Conservation (phyloP, 1,140 invertebrate species). For the Drosophila ficusphila region DNA sequence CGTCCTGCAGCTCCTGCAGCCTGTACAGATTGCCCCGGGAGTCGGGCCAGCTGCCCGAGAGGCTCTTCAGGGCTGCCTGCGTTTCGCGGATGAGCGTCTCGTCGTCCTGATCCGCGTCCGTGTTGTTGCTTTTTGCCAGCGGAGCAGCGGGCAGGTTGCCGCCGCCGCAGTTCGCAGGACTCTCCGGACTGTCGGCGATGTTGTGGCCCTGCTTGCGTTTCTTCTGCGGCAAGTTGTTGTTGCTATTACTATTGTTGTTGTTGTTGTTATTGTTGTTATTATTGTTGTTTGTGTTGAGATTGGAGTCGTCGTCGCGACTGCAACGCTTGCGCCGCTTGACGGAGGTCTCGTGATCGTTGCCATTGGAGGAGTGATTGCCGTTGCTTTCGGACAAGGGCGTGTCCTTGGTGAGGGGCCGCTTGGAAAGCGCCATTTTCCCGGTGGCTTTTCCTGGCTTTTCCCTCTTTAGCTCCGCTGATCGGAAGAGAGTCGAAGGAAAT, state of each 20-base stretch:
- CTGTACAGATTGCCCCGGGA: constrained; percentile 88
- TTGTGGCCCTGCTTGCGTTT: constrained; percentile 28
- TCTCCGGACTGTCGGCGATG: constrained; percentile 37
- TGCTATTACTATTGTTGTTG: constrained; percentile 69
- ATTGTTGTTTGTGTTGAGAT: constrained; percentile 50
- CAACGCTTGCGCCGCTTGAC: constrained; percentile 80
- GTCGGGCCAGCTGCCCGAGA: constrained; percentile 91
- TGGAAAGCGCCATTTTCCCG: constrained; percentile 75
- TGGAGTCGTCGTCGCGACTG: constrained; percentile 78
- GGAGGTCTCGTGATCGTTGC: constrained; percentile 67
- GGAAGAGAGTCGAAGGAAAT: constrained; percentile 8
- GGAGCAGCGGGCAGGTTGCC: background rate
- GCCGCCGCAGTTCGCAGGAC: constrained; percentile 20
- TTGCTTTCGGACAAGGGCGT: constrained; percentile 68
- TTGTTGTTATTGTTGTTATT: constrained; percentile 87
- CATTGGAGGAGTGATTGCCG: constrained; percentile 36
- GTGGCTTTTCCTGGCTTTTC: background rate
- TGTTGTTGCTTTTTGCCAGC: constrained; percentile 26
- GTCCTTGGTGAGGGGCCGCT: constrained; percentile 82
- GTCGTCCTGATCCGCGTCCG: constrained; percentile 87
- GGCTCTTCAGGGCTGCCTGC: constrained; percentile 92
- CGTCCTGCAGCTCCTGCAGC: constrained; percentile 87
- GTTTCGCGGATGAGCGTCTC: constrained; percentile 93
- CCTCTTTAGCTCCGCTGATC: constrained; percentile 9
- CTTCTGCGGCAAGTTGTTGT: constrained; percentile 45